Evolutionary conservation across 2,797 vertebrate species (phyloP).

Genomic region (Microcaecilia unicolor): DNA sequence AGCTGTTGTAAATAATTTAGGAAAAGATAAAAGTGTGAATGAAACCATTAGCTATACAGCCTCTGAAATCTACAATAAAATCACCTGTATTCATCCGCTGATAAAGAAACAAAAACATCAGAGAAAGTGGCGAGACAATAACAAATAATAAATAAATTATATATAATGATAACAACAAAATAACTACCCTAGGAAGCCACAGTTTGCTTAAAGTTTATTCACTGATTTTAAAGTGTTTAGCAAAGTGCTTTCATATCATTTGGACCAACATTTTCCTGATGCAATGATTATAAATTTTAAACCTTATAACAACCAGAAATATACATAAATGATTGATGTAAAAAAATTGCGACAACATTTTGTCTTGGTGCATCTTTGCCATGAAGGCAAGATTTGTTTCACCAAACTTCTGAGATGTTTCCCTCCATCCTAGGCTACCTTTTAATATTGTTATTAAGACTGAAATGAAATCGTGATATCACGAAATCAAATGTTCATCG

Average conservation of each 20-base stretch:
- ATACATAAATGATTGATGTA: constrained; percentile 28
- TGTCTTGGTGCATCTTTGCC: neutral
- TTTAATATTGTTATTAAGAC: neutral
- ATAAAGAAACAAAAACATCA: no score
- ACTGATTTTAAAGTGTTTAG: constrained; percentile 32
- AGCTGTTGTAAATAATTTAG: no score
- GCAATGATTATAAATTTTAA: constrained; percentile 49
- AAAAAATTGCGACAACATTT: neutral
- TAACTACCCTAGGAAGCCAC: neutral
- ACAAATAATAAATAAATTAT: no score
- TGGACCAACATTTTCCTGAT: constrained; percentile 14
- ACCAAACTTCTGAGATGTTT: neutral
- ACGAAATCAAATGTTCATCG: neutral
- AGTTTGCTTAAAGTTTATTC: constrained; percentile 32
- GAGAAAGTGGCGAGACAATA: no score
- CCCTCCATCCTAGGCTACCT: neutral
- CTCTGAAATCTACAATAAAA: no score
- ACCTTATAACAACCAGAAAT: constrained; percentile 35
- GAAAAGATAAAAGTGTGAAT: no score
- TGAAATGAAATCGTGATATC: constrained; percentile 14
- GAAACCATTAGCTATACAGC: no score
- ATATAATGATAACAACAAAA: no score
- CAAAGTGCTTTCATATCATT: constrained; percentile 35
- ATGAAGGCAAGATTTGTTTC: neutral
- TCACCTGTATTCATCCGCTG: no score